A percentile compares a stretch with the other conserved stretches of the same genome.
These are phyloP conservation scores for Drosophila ananassae DNA, from an alignment of 1,140 invertebrate species.

Conservation along the genomic window DNA sequence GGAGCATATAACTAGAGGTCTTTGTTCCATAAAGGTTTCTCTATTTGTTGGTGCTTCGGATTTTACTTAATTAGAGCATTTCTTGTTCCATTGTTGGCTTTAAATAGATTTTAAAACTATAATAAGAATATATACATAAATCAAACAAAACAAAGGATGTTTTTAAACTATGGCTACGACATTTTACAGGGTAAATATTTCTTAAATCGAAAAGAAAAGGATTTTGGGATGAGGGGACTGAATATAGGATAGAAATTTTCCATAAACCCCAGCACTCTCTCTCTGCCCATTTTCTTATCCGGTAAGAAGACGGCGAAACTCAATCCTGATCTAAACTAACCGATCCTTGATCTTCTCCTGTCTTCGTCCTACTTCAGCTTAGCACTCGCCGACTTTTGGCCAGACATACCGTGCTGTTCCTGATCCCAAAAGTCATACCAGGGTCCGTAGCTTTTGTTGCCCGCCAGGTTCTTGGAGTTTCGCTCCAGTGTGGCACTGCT, in stretches of 20 bases:
- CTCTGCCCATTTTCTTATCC: slow-evolving; percentile 71
- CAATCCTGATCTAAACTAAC: slow-evolving; percentile 6
- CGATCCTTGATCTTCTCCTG: slow-evolving; percentile 35
- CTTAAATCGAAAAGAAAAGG: slow-evolving; percentile 19
- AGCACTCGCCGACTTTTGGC: slow-evolving; percentile 52
- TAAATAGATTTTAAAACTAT: slow-evolving; percentile 15
- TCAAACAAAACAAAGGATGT: slow-evolving; percentile 34
- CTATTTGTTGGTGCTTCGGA: neutral
- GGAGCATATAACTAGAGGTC: slow-evolving; percentile 10
- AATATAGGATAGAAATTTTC: neutral
- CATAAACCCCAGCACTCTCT: slow-evolving; percentile 18
- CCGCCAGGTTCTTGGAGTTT: slow-evolving; percentile 66
- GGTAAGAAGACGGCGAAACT: slow-evolving; percentile 83
- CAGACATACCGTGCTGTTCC: slow-evolving; percentile 68
- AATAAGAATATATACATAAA: slow-evolving; percentile 39
- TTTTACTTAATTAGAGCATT: neutral
- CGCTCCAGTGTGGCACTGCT: slow-evolving; percentile 71
- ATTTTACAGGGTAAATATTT: slow-evolving; percentile 28
- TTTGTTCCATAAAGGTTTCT: slow-evolving; percentile 14
- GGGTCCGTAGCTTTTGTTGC: slow-evolving; percentile 90
- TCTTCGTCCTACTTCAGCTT: slow-evolving; percentile 76
- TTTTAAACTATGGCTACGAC: slow-evolving; percentile 18
- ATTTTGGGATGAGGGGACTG: slow-evolving; percentile 9
- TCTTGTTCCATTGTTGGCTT: slow-evolving; percentile 10
- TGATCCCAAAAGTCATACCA: slow-evolving; percentile 94